phyloP scores from a whole-genome alignment of 2,888 invertebrate species.

The Apotomis betuletana region DNA sequence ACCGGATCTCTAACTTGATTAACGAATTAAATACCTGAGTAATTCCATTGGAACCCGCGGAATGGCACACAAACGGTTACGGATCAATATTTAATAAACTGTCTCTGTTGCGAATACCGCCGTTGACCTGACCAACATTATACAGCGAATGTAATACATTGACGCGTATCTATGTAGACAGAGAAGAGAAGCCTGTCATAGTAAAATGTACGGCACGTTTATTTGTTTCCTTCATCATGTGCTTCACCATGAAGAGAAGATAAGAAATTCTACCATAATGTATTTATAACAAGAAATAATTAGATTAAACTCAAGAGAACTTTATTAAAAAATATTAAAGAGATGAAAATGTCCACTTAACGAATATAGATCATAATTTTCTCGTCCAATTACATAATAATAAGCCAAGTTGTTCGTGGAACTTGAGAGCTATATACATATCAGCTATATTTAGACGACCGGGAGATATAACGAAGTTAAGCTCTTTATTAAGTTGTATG shows the following conservation, averaged over 20 bases:
- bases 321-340: too few species aligned
- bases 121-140: too few species aligned
- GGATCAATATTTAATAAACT: constrained; percentile 48
- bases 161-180: too few species aligned
- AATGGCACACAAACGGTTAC: constrained; percentile 58
- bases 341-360: background rate
- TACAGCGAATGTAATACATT: too few species aligned
- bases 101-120: background rate
- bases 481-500: constrained; percentile 39
- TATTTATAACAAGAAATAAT: too few species aligned
- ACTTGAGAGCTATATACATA: constrained; percentile 6
- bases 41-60: constrained; percentile 55
- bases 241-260: too few species aligned
- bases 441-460: constrained; percentile 22
- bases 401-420: constrained; percentile 7
- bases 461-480: constrained; percentile 38
- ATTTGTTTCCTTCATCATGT: too few species aligned
- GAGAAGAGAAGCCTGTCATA: too few species aligned
- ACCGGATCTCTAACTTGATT: constrained; percentile 65
- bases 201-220: too few species aligned
- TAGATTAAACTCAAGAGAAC: too few species aligned
- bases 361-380: background rate
- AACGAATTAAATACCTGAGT: constrained; percentile 63
- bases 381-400: background rate
- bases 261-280: too few species aligned